Evolutionary conservation across 2,113 vertebrate genomes (phyloP), one percentile per base, ranked within the genome.

Genomic region (Perccottus glenii): DNA sequence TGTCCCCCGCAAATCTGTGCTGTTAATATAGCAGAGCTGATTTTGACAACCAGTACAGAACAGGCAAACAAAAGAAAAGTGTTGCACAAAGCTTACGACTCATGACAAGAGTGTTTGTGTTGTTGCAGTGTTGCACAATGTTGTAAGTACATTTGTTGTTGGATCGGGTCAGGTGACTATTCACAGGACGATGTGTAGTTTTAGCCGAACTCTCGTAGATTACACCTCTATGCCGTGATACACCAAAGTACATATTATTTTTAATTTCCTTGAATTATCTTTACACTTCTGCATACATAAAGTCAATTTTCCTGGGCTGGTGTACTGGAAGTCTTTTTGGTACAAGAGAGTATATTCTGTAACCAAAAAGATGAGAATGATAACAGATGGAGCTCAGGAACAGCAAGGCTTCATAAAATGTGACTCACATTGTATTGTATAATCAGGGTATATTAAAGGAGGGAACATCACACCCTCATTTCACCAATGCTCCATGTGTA

Each of bases 391-490:
- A 81, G 83, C 74, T 46, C 44, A 83, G 73, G 83, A 82, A 70
- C 70, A 69, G 52, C 60, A 57, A 48, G 77, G 70, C 77, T 81
- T 73, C 58, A 60, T 73, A 68, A 81, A 71, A 85, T 66, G 64
- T 88, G 86, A 89, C 74, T 90, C 85, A 89, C 42, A 8, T 78
- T 82, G 45, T 60, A 85, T 88, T 88, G 87, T 87, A 81, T 87
- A 86, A 89, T 87, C 83, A 80, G 82, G 75, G 55, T 84, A 87
- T 88, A 85, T 89, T 87, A 84, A 80, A 83, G 71, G 80, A 83
- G 83, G 78, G 86, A 87, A 85, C 85, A 88, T 89, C 85, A 61
- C 87, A 90, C 87, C 83, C 85, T 88, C 75, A 58, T 84, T 83
- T 69, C 83, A 77, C 74, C 72, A 79, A 61, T 70, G 68, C 74